A percentile compares a stretch with the other conserved stretches of the same genome.
Evolutionary conservation across 2,797 vertebrate species (phyloP).

Genomic region (Strix occidentalis): DNA sequence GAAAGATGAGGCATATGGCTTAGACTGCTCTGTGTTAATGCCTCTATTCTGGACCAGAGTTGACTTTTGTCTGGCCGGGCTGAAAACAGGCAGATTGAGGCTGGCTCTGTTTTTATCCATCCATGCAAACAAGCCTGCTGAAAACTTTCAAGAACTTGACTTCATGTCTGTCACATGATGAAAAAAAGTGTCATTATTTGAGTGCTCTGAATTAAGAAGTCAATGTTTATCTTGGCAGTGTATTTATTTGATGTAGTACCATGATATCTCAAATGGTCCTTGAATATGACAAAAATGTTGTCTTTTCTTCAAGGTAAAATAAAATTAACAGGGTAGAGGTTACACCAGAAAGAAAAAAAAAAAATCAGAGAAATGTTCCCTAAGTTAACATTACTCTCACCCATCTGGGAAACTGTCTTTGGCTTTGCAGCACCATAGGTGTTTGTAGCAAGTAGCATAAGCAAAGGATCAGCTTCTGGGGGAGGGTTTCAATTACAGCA

Average conservation of each 20-base stretch:
- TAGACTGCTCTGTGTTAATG: not conserved
- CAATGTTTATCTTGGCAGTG: not conserved
- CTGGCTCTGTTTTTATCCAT: not conserved
- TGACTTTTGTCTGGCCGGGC: not conserved
- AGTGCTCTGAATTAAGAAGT: not conserved
- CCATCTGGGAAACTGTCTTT: not conserved
- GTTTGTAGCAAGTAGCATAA: not conserved
- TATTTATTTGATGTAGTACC: not conserved
- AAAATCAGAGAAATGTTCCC: not conserved
- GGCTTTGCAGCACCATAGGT: not conserved
- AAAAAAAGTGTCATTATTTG: not conserved
- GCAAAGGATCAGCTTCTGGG: not conserved
- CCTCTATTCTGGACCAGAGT: not conserved
- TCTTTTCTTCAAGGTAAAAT: not conserved
- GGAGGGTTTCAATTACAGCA: not conserved
- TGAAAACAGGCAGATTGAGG: not conserved
- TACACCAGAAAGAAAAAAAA: not conserved
- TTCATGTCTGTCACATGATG: not conserved
- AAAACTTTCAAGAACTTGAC: not conserved
- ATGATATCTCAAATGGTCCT: not conserved
- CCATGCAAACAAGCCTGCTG: not conserved
- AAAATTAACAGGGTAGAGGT: not conserved
- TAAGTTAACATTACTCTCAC: not conserved
- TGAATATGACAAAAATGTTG: not conserved
- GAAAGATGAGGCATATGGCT: not conserved